Conservation (phyloP, 2,888 invertebrate species). For the Chironomus tentans region DNA sequence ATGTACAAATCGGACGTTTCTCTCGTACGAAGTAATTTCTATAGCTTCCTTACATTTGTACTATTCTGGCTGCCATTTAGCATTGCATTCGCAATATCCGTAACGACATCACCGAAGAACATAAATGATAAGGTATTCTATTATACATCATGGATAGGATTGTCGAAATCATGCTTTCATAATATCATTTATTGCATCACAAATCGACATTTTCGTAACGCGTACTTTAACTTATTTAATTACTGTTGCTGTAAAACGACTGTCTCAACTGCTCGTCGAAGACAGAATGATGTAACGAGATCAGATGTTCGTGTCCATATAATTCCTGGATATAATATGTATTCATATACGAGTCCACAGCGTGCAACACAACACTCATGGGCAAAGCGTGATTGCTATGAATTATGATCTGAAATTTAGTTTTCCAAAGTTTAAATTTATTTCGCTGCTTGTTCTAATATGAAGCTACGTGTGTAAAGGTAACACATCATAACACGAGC, state of each 20-base stretch:
- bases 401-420: constrained; percentile 34
- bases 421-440: constrained; percentile 21
- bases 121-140: constrained; percentile 51
- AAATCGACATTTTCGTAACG: constrained; percentile 60
- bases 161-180: constrained; percentile 59
- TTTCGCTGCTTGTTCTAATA: background rate
- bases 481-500: no score
- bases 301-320: constrained; percentile 64
- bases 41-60: constrained; percentile 53
- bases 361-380: constrained; percentile 37
- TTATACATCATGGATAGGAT: constrained; percentile 58
- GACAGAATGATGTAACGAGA: constrained; percentile 46
- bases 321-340: constrained; percentile 59
- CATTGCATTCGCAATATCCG: constrained; percentile 45
- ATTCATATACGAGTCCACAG: constrained; percentile 53
- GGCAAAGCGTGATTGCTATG: constrained; percentile 34
- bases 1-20: constrained; percentile 55
- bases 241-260: constrained; percentile 75
- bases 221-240: constrained; percentile 63
- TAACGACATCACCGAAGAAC: constrained; percentile 43
- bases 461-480: no score
- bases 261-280: constrained; percentile 54
- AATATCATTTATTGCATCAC: constrained; percentile 55
- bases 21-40: constrained; percentile 53
- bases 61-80: constrained; percentile 62